Percentiles rank a stretch among this genome's conserved stretches.
phyloP scores from a whole-genome alignment of 2,888 invertebrate genomes.

The Minunthozetes semirufus region DNA sequence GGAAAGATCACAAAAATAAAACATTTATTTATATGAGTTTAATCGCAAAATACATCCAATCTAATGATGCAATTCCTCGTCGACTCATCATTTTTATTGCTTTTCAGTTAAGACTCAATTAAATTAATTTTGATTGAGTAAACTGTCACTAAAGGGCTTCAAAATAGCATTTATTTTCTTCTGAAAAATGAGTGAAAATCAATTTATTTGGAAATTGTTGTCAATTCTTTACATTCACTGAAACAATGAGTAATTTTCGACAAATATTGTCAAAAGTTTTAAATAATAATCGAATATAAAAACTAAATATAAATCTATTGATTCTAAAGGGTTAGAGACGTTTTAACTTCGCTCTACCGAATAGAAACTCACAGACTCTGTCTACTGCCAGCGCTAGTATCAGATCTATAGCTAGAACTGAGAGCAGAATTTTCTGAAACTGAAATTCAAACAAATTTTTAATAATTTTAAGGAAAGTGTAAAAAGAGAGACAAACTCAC shows the following conservation, averaged over 20 bases:
- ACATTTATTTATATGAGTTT: neutral
- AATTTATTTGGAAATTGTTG: neutral
- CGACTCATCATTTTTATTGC: neutral
- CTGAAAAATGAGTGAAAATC: neutral
- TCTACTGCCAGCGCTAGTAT: conserved; percentile 77
- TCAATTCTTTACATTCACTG: neutral
- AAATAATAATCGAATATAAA: conserved; percentile 3
- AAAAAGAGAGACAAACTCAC: conserved; percentile 57
- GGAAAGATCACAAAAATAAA: too few species aligned
- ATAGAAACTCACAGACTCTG: conserved; percentile 71
- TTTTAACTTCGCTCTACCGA: conserved; percentile 66
- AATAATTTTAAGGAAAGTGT: neutral
- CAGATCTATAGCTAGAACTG: conserved; percentile 76
- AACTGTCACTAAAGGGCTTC: neutral
- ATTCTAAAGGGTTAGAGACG: conserved; percentile 37
- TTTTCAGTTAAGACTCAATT: neutral
- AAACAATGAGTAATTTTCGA: neutral
- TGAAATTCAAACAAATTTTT: conserved; percentile 50
- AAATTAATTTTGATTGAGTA: neutral
- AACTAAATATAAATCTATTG: neutral
- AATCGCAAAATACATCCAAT: neutral
- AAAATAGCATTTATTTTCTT: too few species aligned
- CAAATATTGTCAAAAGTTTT: neutral
- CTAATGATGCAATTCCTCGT: neutral
- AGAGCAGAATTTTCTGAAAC: conserved; percentile 80